Evolutionary conservation across 2,113 vertebrate species (phyloP), one percentile per base, ranked within the genome.

Genomic region (Himantopus leucocephalus): DNA sequence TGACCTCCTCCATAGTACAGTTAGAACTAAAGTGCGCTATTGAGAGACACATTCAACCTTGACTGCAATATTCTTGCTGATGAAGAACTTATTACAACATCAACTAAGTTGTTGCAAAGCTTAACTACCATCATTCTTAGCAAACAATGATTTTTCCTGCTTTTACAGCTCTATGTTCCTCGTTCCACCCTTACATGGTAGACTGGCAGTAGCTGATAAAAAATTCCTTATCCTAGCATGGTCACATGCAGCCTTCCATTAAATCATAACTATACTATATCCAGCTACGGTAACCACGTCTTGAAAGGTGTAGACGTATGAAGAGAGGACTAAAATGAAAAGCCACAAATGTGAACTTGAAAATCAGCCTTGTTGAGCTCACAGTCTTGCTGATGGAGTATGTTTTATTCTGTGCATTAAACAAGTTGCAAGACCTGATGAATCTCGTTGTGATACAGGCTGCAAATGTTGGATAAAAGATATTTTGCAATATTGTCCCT

Each of bases 21-120:
- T 23, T 20, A 20, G 22, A 73, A 52, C 16, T 5, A 13, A 14
- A 68, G 2, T 1, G 1, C 8, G 14, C 8, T 50, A 4, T 10
- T 4, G 3, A 85, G 56, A 52, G 5, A 41, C 10, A 45, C 18
- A 14, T 6, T n/a, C 37, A 59, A 39, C 21, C n/a, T 10, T 45
- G 16, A n/a, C 4, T 4, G 21, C 9, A 20, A 4, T 24, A 19
- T 27, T 55, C 92, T 41, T 76, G 39, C 26, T 59, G 22, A 59
- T 24, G 21, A 75, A 86, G 52, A 39, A 48, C 8, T 59, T 58
- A 17, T 1, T 13, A 60, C 10, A 73, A 11, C 14, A 55, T 41
- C 43, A 83, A 47, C 16, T 71, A 48, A 56, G 50, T 12, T 34
- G 3, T 26, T 86, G 50, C 68, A 84, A 35, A 23, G 6, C 6